Evolutionary conservation across 2,113 vertebrate genomes (phyloP).

Genomic region (Dendropsophus ebraccatus): DNA sequence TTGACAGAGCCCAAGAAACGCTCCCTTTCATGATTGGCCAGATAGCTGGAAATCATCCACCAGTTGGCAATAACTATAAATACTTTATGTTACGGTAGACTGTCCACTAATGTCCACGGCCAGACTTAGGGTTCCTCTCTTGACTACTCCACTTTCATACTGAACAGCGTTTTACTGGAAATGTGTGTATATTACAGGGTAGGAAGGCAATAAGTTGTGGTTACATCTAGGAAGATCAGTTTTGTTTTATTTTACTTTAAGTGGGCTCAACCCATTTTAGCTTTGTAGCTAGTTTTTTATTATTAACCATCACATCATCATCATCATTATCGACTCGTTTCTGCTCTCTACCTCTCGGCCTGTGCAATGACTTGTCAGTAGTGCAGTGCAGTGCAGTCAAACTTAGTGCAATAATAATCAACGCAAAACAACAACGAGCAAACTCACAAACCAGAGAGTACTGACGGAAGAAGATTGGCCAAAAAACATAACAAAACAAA

Average conservation of each 20-base stretch:
- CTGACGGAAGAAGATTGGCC: constrained; percentile 63
- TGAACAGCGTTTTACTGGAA: not conserved
- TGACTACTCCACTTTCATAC: no score
- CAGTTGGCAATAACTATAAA: not conserved
- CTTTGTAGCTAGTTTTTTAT: constrained; percentile 4
- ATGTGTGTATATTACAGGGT: not conserved
- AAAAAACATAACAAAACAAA: constrained; percentile 2
- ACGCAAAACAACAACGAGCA: constrained; percentile 61
- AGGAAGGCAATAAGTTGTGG: constrained; percentile 44
- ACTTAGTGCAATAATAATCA: constrained; percentile 78
- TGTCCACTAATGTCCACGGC: not conserved
- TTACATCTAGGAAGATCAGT: constrained; percentile 50
- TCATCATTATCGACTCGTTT: no score
- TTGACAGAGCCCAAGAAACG: no score
- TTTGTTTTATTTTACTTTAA: constrained; percentile 28
- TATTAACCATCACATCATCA: constrained; percentile 44
- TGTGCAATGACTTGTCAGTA: constrained; percentile 78
- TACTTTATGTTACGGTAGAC: not conserved
- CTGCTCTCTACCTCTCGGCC: constrained; percentile 68
- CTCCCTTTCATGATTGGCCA: no score
- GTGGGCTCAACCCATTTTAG: constrained; percentile 23
- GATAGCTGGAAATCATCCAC: no score
- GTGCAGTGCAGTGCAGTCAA: constrained; percentile 81
- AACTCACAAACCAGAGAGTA: constrained; percentile 71
- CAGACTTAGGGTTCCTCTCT: no score